A percentile compares a stretch with the other conserved stretches of the same genome.
Conservation (phyloP, 2,797 vertebrate genomes). For the Chaenodraco wilsoni region DNA sequence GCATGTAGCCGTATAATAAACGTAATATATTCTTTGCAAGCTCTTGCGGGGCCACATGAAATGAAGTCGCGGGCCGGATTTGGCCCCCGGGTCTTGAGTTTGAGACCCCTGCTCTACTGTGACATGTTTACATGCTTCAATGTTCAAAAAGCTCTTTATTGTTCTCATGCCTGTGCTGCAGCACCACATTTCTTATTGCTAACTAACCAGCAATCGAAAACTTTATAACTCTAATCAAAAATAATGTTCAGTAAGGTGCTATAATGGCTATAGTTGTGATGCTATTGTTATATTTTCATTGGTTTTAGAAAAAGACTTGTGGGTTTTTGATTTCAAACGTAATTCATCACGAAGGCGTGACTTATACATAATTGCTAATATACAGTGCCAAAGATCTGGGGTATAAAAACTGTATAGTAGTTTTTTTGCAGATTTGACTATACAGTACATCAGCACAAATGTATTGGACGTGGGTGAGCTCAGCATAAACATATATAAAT, state of each 20-base stretch:
- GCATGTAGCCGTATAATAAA: no score
- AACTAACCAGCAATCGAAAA: no score
- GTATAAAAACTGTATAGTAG: neutral
- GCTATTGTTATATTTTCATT: neutral
- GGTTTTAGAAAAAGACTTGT: neutral
- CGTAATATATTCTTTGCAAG: no score
- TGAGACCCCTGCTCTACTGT: no score
- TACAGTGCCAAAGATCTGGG: neutral
- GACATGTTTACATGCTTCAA: no score
- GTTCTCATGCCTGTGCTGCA: no score
- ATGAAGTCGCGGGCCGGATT: no score
- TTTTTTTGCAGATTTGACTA: neutral
- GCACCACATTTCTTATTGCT: no score
- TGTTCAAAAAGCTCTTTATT: no score
- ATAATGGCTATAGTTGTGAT: neutral
- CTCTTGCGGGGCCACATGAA: no score
- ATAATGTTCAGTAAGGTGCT: neutral
- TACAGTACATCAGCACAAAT: neutral
- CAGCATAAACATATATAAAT: slow-evolving; percentile 10
- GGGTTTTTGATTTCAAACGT: neutral
- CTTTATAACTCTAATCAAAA: neutral
- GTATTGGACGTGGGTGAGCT: neutral
- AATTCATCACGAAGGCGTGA: neutral
- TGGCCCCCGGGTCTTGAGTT: no score
- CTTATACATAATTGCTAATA: neutral